A percentile compares a stretch with the other conserved stretches of the same genome.
These are phyloP conservation scores for Sarcophaga peregrina DNA, from an alignment of 1,140 invertebrate species.

Conservation along the genomic window DNA sequence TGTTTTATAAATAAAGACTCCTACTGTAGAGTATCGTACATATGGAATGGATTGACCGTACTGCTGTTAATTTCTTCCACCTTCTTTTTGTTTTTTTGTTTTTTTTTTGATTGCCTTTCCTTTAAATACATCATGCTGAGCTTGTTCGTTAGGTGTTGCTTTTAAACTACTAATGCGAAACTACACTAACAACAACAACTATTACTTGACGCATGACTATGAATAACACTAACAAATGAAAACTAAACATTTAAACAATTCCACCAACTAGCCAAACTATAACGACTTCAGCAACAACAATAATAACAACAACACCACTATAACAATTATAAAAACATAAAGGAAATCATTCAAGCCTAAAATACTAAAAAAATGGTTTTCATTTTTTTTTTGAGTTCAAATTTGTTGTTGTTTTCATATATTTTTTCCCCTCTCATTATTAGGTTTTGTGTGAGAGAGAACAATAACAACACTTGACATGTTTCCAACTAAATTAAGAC, in stretches of 20 bases:
- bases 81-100: too few species aligned
- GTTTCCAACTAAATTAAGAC: constrained; percentile 41
- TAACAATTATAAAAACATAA: constrained; percentile 41
- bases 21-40: too few species aligned
- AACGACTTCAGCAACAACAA: neutral
- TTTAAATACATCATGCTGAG: too few species aligned
- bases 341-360: constrained; percentile 40
- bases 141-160: neutral
- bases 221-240: too few species aligned
- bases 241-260: neutral
- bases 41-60: too few species aligned
- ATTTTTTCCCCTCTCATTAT: too few species aligned
- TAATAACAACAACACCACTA: constrained; percentile 29
- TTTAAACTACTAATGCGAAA: constrained; percentile 6
- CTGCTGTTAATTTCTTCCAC: too few species aligned
- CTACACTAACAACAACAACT: neutral
- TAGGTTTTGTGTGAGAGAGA: neutral
- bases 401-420: too few species aligned
- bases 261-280: neutral
- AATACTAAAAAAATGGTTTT: constrained; percentile 24
- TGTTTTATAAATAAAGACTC: too few species aligned
- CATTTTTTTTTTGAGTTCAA: neutral
- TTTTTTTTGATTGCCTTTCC: too few species aligned
- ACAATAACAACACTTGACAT: constrained; percentile 39
- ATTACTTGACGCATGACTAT: neutral